A percentile compares a stretch with the other conserved stretches of the same genome.
phyloP scores from a whole-genome alignment of 2,888 invertebrate species.

The Sinopyrophorus schimmeli region DNA sequence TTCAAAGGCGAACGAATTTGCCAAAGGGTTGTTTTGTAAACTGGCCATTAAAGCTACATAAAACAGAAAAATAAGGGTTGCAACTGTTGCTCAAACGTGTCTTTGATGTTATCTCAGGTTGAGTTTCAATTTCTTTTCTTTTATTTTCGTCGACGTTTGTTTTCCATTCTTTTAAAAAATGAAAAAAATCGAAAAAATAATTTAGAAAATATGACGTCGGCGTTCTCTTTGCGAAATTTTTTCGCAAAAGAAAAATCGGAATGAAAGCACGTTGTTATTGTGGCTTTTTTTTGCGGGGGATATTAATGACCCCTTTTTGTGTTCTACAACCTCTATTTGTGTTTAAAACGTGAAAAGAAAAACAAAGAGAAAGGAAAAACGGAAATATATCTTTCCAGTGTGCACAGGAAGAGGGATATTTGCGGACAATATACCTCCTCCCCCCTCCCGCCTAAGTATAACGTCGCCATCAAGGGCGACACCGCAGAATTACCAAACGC shows the following conservation, averaged over 20 bases:
- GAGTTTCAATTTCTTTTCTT: conserved; percentile 11
- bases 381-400: conserved; percentile 13
- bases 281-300: no score
- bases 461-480: conserved; percentile 20
- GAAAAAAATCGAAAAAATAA: neutral
- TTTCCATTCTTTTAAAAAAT: no score
- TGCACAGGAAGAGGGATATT: conserved; percentile 15
- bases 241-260: no score
- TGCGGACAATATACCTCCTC: conserved; percentile 19
- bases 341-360: neutral
- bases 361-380: conserved; percentile 7
- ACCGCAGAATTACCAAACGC: conserved; percentile 19
- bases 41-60: conserved; percentile 8
- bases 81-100: conserved; percentile 19
- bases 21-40: no score
- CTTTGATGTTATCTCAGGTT: conserved; percentile 18
- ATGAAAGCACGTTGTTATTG: no score
- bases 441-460: no score
- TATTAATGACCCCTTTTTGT: no score
- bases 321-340: no score
- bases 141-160: conserved; percentile 1
- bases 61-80: conserved; percentile 14
- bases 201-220: neutral
- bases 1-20: no score
- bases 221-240: neutral